These are phyloP conservation scores for Chloroceryle amazona DNA, from an alignment of 2,797 vertebrate genomes.

Conservation along the genomic window DNA sequence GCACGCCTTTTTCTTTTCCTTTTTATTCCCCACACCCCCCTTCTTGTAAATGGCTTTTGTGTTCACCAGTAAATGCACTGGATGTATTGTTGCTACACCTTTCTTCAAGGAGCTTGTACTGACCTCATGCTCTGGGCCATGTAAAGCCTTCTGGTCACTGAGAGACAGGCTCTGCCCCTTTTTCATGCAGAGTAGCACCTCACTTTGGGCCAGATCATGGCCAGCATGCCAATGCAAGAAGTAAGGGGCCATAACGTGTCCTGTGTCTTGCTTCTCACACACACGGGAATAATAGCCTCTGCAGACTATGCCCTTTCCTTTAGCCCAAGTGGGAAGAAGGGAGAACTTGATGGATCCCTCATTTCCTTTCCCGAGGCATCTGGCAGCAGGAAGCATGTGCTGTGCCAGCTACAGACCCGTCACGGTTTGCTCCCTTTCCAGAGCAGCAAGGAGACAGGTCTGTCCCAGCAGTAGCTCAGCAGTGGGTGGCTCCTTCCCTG, in stretches of 20 bases:
- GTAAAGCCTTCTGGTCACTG: slow-evolving; percentile 55
- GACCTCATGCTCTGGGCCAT: slow-evolving; percentile 59
- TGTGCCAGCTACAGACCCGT: slow-evolving; percentile 52
- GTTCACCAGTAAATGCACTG: slow-evolving; percentile 34
- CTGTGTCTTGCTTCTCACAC: slow-evolving; percentile 59
- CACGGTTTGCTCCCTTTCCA: slow-evolving; percentile 30
- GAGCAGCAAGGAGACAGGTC: slow-evolving; percentile 47
- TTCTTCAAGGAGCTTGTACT: slow-evolving; percentile 43
- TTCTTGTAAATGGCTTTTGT: slow-evolving; percentile 45
- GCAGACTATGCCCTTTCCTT: slow-evolving; percentile 43
- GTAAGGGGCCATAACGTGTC: slow-evolving; percentile 18
- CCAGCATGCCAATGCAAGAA: slow-evolving; percentile 60
- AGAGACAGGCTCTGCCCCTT: slow-evolving; percentile 47
- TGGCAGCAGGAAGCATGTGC: slow-evolving; percentile 43
- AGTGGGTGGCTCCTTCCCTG: slow-evolving; percentile 47
- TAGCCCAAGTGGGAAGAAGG: slow-evolving; percentile 34
- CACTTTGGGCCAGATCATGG: slow-evolving; percentile 50
- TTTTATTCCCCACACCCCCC: neutral
- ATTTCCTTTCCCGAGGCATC: slow-evolving; percentile 67
- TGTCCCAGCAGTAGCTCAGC: slow-evolving; percentile 5
- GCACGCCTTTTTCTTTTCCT: slow-evolving; percentile 10
- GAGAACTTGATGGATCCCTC: slow-evolving; percentile 51
- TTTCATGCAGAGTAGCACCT: slow-evolving; percentile 67
- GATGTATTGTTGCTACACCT: slow-evolving; percentile 51
- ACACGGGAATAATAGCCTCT: slow-evolving; percentile 51